Conservation (phyloP, 2,888 invertebrate genomes). For the Celastrina argiolus region DNA sequence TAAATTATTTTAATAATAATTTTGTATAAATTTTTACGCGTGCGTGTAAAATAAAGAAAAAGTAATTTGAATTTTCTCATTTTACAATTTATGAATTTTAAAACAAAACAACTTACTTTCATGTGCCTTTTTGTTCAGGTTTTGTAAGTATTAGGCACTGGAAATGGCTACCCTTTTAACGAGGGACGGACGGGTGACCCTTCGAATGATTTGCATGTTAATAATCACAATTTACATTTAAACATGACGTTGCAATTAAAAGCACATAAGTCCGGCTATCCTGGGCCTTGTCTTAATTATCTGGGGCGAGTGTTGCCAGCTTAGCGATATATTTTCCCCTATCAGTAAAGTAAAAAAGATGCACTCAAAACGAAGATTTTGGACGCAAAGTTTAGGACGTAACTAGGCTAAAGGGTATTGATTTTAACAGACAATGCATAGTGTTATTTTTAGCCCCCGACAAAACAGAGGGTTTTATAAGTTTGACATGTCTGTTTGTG, state of each 20-base stretch:
- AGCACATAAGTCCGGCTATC: background rate
- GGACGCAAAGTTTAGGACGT: too few species aligned
- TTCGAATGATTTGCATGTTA: constrained; percentile 4
- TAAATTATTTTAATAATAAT: too few species aligned
- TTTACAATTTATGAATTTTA: background rate
- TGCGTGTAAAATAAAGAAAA: too few species aligned
- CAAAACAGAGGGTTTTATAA: too few species aligned
- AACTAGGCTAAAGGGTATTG: too few species aligned
- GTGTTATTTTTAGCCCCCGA: too few species aligned
- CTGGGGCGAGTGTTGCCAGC: background rate
- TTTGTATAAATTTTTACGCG: too few species aligned
- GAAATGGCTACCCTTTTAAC: constrained; percentile 8
- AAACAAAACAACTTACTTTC: background rate
- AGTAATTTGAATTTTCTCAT: background rate
- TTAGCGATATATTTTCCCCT: background rate
- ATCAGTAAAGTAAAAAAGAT: too few species aligned
- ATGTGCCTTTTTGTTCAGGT: background rate
- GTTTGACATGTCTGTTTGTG: too few species aligned
- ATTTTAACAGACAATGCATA: too few species aligned
- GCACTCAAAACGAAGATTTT: too few species aligned
- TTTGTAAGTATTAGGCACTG: background rate
- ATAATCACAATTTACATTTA: constrained; percentile 8
- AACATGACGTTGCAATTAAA: background rate
- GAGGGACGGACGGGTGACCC: background rate
- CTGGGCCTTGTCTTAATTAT: background rate